Evolutionary conservation across 1,140 invertebrate genomes (phyloP).

Genomic region (Dinoponera quadriceps): DNA sequence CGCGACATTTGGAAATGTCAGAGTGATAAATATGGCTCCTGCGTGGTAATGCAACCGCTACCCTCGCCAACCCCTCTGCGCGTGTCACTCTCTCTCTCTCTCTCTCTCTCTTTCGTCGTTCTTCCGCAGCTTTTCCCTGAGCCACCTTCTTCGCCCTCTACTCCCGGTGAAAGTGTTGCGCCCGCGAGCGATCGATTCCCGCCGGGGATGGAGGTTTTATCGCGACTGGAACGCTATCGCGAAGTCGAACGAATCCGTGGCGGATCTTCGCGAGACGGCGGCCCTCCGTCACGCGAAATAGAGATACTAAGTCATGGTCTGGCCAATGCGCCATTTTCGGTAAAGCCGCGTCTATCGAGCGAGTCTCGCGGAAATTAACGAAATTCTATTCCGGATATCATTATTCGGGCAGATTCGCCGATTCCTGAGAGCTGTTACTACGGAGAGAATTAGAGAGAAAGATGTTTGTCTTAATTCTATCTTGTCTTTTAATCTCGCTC

Average conservation of each 20-base stretch:
- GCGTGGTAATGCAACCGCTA: slow-evolving; percentile 46
- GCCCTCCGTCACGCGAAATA: slow-evolving; percentile 26
- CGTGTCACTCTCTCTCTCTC: slow-evolving; percentile 25
- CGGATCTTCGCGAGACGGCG: slow-evolving; percentile 37
- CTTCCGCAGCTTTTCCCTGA: slow-evolving; percentile 27
- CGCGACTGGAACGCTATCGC: slow-evolving; percentile 53
- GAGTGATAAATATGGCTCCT: slow-evolving; percentile 70
- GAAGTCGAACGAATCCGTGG: slow-evolving; percentile 48
- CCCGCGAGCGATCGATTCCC: slow-evolving; percentile 62
- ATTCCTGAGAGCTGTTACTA: too few relatives aligned
- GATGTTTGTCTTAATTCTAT: too few relatives aligned
- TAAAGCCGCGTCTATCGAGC: neutral
- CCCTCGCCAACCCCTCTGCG: slow-evolving; percentile 9
- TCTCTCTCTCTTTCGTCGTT: slow-evolving; percentile 43
- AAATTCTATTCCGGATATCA: too few relatives aligned
- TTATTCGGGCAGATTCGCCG: too few relatives aligned
- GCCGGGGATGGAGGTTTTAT: slow-evolving; percentile 62
- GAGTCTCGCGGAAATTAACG: neutral
- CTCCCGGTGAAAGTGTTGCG: slow-evolving; percentile 67
- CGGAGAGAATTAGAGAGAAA: too few relatives aligned
- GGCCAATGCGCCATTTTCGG: slow-evolving; percentile 6
- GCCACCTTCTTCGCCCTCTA: neutral
- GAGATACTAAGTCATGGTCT: slow-evolving; percentile 14
- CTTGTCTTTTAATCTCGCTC: too few relatives aligned
- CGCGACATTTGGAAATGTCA: slow-evolving; percentile 79